Evolutionary conservation across 2,888 invertebrate genomes (phyloP), one percentile per base, ranked within the genome.

Genomic region (Idaea straminata): DNA sequence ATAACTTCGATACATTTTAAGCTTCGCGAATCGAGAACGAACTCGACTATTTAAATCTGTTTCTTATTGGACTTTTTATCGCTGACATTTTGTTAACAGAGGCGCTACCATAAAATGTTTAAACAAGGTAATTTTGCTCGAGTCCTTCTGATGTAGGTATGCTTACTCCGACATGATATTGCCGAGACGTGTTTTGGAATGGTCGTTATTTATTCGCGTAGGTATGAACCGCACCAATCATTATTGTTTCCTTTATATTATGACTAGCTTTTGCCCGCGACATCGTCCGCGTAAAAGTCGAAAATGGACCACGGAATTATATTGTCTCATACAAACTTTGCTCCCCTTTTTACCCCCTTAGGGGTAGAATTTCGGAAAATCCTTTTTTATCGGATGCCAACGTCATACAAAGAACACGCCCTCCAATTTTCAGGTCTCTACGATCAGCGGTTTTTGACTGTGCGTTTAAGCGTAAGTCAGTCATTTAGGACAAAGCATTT

Each of bases 1-100:
- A 82, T 79, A 80, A 77, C 78, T 81, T 79, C 76, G 79, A 76
- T 77, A 77, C 71, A 74, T 80, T 81, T 76, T 77, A 77, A 72
- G 72, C 67, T 69, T 77, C 69, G 80, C 79, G 71, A 79, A 76
- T 79, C 76, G 76, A 69, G 68, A 74, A 74, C 67, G 68, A 74
- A 74, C 68, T 72, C 63, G 77, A 69, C 74, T 74, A 74, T 75
- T 76, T 72, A 74, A 74, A 73, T 75, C 68, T 65, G 69, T 69
- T 65, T 72, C 72, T 76, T 75, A 74, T 76, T 77, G 72, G 66
- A 72, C 34, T 68, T 72, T 70, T 65, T 69, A 62, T 62, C 64
- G 59, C 65, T 66, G 59, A 58, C 61, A 64, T 61, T 64, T 65
- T 62, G 47, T 47, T 47, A 10, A 47, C 47, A 47, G 47, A 47